These are phyloP conservation scores for Cladopsammia gracilis DNA, from an alignment of 64 coral and sea anemone genomes.

Conservation along the genomic window DNA sequence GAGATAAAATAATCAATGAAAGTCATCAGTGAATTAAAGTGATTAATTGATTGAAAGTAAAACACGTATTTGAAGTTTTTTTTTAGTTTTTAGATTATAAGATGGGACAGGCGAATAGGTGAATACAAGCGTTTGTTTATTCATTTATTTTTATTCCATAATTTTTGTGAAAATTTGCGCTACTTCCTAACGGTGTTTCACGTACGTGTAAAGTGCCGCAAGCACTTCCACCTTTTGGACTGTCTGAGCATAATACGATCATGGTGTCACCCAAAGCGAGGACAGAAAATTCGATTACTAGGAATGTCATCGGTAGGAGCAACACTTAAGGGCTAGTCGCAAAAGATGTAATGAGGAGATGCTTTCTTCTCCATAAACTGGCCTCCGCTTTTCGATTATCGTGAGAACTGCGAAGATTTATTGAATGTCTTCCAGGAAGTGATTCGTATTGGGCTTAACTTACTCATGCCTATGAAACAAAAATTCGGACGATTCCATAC, in stretches of 20 bases:
- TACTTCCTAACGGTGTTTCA: too few species aligned
- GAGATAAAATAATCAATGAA: too few species aligned
- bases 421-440: conserved; percentile 37
- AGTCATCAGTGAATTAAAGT: too few species aligned
- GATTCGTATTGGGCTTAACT: conserved; percentile 16
- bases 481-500: conserved; percentile 6
- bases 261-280: conserved; percentile 43
- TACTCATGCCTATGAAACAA: conserved; percentile 54
- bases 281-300: background rate
- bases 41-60: too few species aligned
- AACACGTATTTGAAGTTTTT: too few species aligned
- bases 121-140: too few species aligned
- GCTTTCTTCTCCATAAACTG: conserved; percentile 13
- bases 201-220: too few species aligned
- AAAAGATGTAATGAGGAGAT: conserved; percentile 36
- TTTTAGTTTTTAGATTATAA: too few species aligned
- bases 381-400: conserved; percentile 31
- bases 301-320: conserved; percentile 11
- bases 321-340: conserved; percentile 40
- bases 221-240: conserved; percentile 26
- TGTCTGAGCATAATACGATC: conserved; percentile 35
- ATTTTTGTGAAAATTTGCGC: too few species aligned
- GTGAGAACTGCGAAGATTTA: conserved; percentile 30
- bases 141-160: too few species aligned
- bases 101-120: too few species aligned